Evolutionary conservation across 2,797 vertebrate genomes (phyloP).

Genomic region (Bradypus variegatus): DNA sequence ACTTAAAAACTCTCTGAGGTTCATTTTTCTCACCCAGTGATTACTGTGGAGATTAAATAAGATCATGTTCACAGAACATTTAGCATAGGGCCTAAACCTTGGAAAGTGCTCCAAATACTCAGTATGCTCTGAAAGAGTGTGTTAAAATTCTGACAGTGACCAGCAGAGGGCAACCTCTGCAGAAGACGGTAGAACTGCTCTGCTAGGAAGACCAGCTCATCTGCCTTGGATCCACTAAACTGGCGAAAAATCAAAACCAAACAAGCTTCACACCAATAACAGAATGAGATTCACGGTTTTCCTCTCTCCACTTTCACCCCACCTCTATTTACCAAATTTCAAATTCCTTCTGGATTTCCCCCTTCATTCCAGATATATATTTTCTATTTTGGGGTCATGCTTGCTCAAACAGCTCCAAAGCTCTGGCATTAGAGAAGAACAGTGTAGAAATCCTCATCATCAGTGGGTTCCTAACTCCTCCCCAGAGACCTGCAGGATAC

Average conservation of each 20-base stretch:
- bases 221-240: background rate
- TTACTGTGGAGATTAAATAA: background rate
- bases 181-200: rapidly evolving
- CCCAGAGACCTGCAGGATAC: background rate
- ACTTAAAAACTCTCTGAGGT: background rate
- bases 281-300: background rate
- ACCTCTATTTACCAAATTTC: background rate
- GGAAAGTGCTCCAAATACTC: background rate
- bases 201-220: background rate
- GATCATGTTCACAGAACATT: background rate
- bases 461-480: background rate
- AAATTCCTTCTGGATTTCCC: background rate
- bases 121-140: background rate
- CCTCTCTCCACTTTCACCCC: background rate
- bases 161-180: slow-evolving; percentile 49
- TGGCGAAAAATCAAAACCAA: background rate
- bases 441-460: background rate
- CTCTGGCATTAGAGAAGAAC: background rate
- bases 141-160: slow-evolving; percentile 3
- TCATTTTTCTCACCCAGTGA: background rate
- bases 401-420: background rate
- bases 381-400: background rate
- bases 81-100: background rate
- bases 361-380: background rate
- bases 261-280: background rate